Evolutionary conservation across 2,797 vertebrate genomes (phyloP).

Genomic region (Intellagama lesueurii): DNA sequence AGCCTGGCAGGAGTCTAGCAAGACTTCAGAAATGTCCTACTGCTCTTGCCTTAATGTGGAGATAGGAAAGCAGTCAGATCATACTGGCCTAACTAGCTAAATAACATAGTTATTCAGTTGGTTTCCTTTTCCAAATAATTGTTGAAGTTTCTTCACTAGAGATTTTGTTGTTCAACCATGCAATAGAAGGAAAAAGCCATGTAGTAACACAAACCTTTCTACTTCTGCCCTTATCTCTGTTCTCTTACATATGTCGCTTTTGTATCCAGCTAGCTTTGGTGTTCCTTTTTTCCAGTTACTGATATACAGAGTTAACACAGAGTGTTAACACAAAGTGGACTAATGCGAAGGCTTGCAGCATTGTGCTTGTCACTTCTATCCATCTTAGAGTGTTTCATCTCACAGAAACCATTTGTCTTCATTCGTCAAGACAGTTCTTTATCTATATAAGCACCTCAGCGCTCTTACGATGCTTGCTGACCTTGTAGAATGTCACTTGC

Average conservation of each 20-base stretch:
- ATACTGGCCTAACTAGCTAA: background rate
- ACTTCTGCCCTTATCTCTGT: conserved; percentile 39
- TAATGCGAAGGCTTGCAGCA: conserved; percentile 12
- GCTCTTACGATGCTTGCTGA: conserved; percentile 43
- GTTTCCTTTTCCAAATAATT: background rate
- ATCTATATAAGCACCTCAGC: conserved; percentile 41
- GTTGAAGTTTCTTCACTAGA: background rate
- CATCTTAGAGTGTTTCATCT: conserved; percentile 43
- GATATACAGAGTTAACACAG: conserved; percentile 26
- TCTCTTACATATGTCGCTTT: conserved; percentile 47
- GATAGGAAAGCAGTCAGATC: background rate
- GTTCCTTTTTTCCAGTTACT: conserved; percentile 29
- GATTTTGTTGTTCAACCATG: background rate
- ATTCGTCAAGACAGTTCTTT: conserved; percentile 60
- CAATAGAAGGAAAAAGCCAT: background rate
- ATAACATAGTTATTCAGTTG: background rate
- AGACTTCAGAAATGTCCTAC: too few species aligned
- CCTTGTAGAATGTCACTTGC: conserved; percentile 63
- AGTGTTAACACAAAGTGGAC: conserved; percentile 29
- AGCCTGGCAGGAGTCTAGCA: too few species aligned
- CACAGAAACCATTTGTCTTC: conserved; percentile 63
- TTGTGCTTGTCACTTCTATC: conserved; percentile 40
- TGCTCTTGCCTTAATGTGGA: too few species aligned
- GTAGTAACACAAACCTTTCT: conserved; percentile 11
- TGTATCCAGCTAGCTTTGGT: conserved; percentile 20